Evolutionary conservation across 2,113 vertebrate genomes (phyloP).

Genomic region (Pachyramphus minor): DNA sequence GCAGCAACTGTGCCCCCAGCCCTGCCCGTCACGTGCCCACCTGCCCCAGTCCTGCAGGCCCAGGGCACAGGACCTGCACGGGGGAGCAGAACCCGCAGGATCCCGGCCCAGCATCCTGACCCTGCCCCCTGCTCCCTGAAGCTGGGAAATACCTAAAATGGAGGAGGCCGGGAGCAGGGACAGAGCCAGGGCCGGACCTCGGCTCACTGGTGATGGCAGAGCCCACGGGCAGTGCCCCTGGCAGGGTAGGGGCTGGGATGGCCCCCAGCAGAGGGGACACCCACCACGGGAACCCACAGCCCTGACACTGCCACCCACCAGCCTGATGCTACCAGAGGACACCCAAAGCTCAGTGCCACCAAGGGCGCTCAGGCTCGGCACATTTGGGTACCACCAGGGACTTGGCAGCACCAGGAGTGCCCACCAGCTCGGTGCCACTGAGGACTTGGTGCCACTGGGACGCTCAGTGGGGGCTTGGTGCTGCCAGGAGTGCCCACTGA

Average conservation of each 20-base stretch:
- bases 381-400: neutral
- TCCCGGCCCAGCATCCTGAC: neutral
- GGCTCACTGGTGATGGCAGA: accelerated
- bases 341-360: neutral
- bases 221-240: accelerated
- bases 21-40: accelerated
- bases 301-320: neutral
- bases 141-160: conserved; percentile 1
- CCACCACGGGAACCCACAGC: accelerated
- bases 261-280: neutral
- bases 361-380: neutral
- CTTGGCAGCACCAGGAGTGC: neutral
- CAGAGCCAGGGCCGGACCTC: accelerated
- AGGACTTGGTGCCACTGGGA: neutral
- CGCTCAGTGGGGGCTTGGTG: neutral
- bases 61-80: neutral
- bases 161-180: neutral
- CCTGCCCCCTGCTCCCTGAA: neutral
- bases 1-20: neutral
- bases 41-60: neutral
- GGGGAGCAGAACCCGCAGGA: neutral
- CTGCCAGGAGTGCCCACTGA: neutral
- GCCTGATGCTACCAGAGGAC: neutral
- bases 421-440: neutral
- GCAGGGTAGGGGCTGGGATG: neutral